Evolutionary conservation across 2,113 vertebrate species (phyloP).

Genomic region (Diadophis punctatus): DNA sequence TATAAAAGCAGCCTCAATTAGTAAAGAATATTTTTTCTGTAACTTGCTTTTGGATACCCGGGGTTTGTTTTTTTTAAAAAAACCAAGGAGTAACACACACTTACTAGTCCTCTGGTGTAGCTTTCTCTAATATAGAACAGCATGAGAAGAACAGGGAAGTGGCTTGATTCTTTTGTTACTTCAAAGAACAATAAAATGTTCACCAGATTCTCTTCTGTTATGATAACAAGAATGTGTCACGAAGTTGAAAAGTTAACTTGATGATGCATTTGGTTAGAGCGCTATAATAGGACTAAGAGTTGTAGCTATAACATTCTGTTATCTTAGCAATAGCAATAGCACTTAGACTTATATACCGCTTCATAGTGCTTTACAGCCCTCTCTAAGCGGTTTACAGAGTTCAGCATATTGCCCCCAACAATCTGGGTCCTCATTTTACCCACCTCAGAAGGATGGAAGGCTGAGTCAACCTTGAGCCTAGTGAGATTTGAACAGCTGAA

Average conservation of each 20-base stretch:
- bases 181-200: slow-evolving; percentile 53
- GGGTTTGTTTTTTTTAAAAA: background rate
- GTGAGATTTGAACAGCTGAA: too few relatives aligned
- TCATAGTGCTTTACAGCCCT: too few relatives aligned
- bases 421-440: too few relatives aligned
- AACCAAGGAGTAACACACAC: background rate
- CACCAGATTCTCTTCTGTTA: background rate
- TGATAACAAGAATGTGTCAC: background rate
- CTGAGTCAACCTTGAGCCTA: too few relatives aligned
- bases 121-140: background rate
- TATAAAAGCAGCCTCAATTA: background rate
- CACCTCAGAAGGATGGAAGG: too few relatives aligned
- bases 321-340: too few relatives aligned
- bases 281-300: background rate
- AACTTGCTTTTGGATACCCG: slow-evolving; percentile 10
- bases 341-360: too few relatives aligned
- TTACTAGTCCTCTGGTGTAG: background rate
- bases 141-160: slow-evolving; percentile 8
- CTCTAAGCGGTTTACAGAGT: too few relatives aligned
- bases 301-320: background rate
- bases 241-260: background rate
- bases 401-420: too few relatives aligned
- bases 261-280: background rate
- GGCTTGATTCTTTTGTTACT: background rate
- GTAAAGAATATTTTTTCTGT: background rate